phyloP scores from a whole-genome alignment of 2,888 invertebrate genomes.

The Idaea biselata region DNA sequence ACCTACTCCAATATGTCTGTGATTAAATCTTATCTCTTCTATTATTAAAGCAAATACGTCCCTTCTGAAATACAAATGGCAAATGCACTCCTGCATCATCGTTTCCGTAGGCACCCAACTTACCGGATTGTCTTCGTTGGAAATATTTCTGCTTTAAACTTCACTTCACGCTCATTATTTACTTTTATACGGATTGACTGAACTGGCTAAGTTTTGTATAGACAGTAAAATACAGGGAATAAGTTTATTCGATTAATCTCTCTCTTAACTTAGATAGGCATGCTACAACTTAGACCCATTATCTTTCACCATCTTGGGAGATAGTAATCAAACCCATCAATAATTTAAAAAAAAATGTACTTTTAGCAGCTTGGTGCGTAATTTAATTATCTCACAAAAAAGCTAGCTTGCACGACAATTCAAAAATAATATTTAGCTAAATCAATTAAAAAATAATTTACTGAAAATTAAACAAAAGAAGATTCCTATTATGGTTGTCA shows the following conservation, averaged over 20 bases:
- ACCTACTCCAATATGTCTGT: background rate
- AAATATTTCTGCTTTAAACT: conserved; percentile 23
- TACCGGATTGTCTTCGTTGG: conserved; percentile 33
- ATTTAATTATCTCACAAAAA: too few relatives aligned
- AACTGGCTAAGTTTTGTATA: background rate
- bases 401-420: too few relatives aligned
- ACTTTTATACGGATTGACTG: conserved; percentile 7
- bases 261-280: too few relatives aligned
- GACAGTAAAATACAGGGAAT: background rate
- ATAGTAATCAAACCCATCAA: too few relatives aligned
- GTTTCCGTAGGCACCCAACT: conserved; percentile 34
- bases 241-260: background rate
- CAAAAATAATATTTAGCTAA: too few relatives aligned
- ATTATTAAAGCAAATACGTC: conserved; percentile 9
- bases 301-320: too few relatives aligned
- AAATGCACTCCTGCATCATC: conserved; percentile 51
- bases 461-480: too few relatives aligned
- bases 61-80: conserved; percentile 46
- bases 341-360: too few relatives aligned
- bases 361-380: too few relatives aligned
- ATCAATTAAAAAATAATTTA: too few relatives aligned
- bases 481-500: too few relatives aligned
- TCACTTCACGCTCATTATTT: conserved; percentile 15
- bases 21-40: background rate
- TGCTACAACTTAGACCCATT: too few relatives aligned